These are phyloP conservation scores for Mythimna lalbum DNA, from an alignment of 2,888 invertebrate genomes.

Conservation along the genomic window DNA sequence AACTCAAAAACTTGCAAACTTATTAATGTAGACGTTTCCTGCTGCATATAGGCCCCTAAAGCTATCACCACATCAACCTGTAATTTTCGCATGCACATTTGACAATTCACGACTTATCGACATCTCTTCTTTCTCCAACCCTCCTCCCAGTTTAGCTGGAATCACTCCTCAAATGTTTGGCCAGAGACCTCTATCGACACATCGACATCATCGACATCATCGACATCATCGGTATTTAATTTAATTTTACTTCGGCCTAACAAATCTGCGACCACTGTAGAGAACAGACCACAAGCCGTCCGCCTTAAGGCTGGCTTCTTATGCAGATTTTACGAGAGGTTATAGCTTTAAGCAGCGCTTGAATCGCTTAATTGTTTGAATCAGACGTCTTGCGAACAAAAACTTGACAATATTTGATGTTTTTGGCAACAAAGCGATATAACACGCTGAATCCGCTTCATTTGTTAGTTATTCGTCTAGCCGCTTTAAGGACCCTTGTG, in stretches of 20 bases:
- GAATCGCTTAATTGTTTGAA: conserved; percentile 83
- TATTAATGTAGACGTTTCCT: too few species aligned
- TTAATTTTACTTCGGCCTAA: background rate
- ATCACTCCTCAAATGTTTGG: too few species aligned
- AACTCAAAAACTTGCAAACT: too few species aligned
- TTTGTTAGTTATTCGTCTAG: conserved; percentile 60
- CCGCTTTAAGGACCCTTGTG: conserved; percentile 43
- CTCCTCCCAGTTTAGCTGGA: too few species aligned
- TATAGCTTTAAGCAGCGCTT: conserved; percentile 77
- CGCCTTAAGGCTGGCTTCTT: conserved; percentile 80
- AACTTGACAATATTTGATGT: conserved; percentile 68
- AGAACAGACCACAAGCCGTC: conserved; percentile 70
- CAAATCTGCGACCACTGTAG: conserved; percentile 66
- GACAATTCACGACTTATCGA: too few species aligned
- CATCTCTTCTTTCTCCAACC: too few species aligned
- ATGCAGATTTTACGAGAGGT: conserved; percentile 85
- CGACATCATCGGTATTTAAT: too few species aligned
- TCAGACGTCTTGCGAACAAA: conserved; percentile 76
- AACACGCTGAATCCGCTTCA: conserved; percentile 57
- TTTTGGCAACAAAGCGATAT: conserved; percentile 69
- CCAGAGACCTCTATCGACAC: too few species aligned
- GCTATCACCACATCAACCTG: too few species aligned
- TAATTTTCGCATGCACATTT: too few species aligned
- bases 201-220: too few species aligned
- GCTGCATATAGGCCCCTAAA: too few species aligned